Percentiles rank a stretch among this genome's conserved stretches.
These are phyloP conservation scores for Conchocele bisecta DNA, from an alignment of 2,888 invertebrate species.

Conservation along the genomic window DNA sequence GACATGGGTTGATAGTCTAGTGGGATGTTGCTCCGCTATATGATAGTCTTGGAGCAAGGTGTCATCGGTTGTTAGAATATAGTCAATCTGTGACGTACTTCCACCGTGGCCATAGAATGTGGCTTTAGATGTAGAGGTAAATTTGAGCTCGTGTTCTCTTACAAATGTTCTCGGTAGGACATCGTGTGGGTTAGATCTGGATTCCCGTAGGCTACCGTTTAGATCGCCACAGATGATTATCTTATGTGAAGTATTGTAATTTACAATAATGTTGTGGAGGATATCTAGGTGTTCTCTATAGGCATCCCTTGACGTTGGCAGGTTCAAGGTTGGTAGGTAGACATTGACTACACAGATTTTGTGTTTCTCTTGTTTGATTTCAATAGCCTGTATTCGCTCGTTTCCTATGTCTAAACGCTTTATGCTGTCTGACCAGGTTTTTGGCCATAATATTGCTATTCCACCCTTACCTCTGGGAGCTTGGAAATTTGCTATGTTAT, in stretches of 20 bases:
- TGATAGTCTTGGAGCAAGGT: background rate
- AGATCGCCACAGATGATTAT: constrained; percentile 3
- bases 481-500: constrained; percentile 7
- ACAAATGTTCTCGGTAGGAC: background rate
- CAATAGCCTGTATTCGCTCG: constrained; percentile 3
- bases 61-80: background rate
- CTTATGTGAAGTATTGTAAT: background rate
- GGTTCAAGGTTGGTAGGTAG: background rate
- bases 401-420: background rate
- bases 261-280: background rate
- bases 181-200: background rate
- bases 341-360: background rate
- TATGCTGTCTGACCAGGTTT: background rate
- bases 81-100: constrained; percentile 2
- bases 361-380: background rate
- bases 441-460: constrained; percentile 8
- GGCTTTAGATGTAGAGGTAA: no score
- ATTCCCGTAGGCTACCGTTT: background rate
- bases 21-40: background rate
- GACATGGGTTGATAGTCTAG: constrained; percentile 2
- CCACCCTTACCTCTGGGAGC: background rate
- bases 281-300: constrained; percentile 3
- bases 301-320: constrained; percentile 1
- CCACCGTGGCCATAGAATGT: constrained; percentile 1
- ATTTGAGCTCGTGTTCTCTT: background rate